Evolutionary conservation across 1,140 invertebrate genomes (phyloP), one percentile per base, ranked within the genome.

Genomic region (Lethocerus indicus): DNA sequence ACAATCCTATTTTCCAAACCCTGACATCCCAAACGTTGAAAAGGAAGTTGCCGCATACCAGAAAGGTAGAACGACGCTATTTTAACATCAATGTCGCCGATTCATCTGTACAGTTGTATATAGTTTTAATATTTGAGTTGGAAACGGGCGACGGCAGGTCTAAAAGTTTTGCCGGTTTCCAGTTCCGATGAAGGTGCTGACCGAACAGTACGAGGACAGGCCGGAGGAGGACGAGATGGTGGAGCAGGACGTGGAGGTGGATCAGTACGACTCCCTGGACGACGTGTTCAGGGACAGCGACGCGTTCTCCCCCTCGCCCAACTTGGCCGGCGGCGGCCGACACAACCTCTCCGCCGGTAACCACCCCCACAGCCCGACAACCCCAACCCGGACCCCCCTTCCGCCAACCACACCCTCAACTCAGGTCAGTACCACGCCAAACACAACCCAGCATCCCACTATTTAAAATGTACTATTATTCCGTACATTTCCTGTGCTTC

Each of bases 161-260:
- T 40, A 3, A 29, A 36, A 9, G n/a, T 0, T 16, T 21, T 27
- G 14, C 4, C 32, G 16, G 18, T 36, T 55, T 50, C 27, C 65
- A 90, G 87, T 90, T 46, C 86, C 85, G 25, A 72, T 84, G 51
- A 79, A 79, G 64, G 84, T 91, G 26, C 64, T 92, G 6, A 81
- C 79, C 54, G 81, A 86, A 53, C 71, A 77, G 55, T 87, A 80
- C 60, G 80, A 85, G 59, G 77, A 76, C 24, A 67, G 74, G 25
- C 62, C 72, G n/a, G 79, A 84, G 61, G 65, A 72, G 7, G 85
- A 88, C 57, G 83, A 87, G 49, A 48, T 16, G 44, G 58, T 66
- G 51, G 67, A 73, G 47, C 53, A 65, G 26, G 63, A 69, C 28
- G 66, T 70, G 43, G 64, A 68, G 47, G 66, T 68, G 51, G 64